Evolutionary conservation across 1,140 invertebrate species (phyloP).

Genomic region (Paralvinella palmiformis): DNA sequence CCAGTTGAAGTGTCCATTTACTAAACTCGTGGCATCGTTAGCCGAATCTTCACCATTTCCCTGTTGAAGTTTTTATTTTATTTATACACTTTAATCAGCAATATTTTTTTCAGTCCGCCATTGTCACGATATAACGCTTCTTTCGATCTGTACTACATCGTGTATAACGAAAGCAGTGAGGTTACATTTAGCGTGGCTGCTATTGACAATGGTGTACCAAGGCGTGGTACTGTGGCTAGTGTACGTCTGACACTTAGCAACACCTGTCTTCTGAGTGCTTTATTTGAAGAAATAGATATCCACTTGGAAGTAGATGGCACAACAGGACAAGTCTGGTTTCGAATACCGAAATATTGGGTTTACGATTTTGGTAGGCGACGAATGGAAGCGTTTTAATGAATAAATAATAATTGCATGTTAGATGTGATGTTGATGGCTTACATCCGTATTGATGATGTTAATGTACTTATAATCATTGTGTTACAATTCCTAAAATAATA

Average conservation of each 20-base stretch:
- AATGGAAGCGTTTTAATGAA: not conserved
- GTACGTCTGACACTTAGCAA: conserved; percentile 24
- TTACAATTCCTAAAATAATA: no score
- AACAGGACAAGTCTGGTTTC: conserved; percentile 21
- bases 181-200: conserved; percentile 23
- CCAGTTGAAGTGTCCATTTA: not conserved
- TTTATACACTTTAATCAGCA: not conserved
- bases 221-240: conserved; percentile 21
- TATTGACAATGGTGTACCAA: conserved; percentile 25
- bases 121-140: conserved; percentile 21
- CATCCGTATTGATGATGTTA: no score
- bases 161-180: conserved; percentile 22
- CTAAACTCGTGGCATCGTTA: not conserved
- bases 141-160: conserved; percentile 20
- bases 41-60: not conserved
- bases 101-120: conserved; percentile 7
- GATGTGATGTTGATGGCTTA: no score
- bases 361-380: conserved; percentile 26
- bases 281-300: conserved; percentile 23
- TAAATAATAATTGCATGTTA: not conserved
- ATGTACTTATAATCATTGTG: no score
- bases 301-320: conserved; percentile 17
- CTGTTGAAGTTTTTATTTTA: not conserved
- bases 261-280: conserved; percentile 26
- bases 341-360: conserved; percentile 26